Evolutionary conservation across 2,797 vertebrate genomes (phyloP).

Genomic region (Synaphobranchus kaupii): DNA sequence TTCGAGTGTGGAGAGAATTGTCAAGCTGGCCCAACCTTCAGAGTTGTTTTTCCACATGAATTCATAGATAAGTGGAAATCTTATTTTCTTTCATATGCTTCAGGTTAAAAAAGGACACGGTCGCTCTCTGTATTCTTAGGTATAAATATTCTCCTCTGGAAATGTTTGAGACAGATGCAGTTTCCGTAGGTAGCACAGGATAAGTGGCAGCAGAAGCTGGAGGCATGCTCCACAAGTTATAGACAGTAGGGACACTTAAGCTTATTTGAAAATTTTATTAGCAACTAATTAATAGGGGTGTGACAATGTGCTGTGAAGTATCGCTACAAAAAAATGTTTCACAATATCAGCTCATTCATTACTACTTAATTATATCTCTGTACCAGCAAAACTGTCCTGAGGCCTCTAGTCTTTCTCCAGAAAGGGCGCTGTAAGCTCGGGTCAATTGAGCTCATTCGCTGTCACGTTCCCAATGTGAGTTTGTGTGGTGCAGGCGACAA

Average conservation of each 20-base stretch:
- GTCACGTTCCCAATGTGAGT: neutral
- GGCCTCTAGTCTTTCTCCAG: neutral
- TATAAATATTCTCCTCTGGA: neutral
- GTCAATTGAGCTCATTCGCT: neutral
- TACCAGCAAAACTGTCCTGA: neutral
- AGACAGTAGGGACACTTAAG: neutral
- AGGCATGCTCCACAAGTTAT: neutral
- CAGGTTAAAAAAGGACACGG: neutral
- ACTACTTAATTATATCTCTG: neutral
- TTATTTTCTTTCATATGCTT: neutral
- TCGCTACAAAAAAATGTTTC: neutral
- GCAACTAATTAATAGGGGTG: neutral
- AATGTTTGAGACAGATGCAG: neutral
- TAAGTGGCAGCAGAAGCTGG: neutral
- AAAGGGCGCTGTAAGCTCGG: neutral
- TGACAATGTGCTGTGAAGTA: neutral
- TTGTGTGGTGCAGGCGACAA: too few species aligned
- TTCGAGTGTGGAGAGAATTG: neutral
- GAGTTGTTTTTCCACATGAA: neutral
- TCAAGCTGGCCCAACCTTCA: neutral
- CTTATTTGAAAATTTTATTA: neutral
- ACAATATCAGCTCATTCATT: neutral
- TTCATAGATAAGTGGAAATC: neutral
- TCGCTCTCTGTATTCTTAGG: neutral
- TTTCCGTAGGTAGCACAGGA: neutral